Evolutionary conservation across 2,888 invertebrate species (phyloP).

Genomic region (Aleiodes alternator): DNA sequence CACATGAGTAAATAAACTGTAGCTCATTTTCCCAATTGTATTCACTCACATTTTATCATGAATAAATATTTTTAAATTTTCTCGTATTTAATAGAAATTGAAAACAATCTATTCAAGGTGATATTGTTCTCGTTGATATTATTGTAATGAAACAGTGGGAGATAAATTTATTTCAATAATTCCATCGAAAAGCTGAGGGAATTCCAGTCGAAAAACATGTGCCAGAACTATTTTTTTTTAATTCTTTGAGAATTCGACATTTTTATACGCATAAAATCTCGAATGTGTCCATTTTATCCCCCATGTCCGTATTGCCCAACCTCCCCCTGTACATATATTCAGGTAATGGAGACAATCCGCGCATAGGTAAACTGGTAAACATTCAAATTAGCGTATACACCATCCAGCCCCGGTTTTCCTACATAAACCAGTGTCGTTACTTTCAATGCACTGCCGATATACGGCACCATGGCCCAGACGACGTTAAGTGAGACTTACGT

Average conservation of each 20-base stretch:
- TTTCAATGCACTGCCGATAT: conserved; percentile 55
- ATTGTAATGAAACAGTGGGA: no score
- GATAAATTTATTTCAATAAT: no score
- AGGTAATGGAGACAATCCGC: neutral
- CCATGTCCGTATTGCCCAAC: no score
- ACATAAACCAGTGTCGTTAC: conserved; percentile 53
- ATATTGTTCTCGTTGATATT: neutral
- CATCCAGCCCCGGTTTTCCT: conserved; percentile 48
- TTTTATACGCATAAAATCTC: no score
- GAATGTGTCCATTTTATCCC: no score
- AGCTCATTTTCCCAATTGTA: conserved; percentile 25
- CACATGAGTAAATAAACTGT: conserved; percentile 68
- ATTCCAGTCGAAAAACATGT: no score
- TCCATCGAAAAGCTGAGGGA: no score
- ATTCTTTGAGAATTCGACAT: no score
- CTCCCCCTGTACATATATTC: neutral
- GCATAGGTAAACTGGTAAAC: conserved; percentile 47
- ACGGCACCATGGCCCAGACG: conserved; percentile 43
- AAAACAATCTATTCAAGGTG: neutral
- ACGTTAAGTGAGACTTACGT: conserved; percentile 57
- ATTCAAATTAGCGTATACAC: conserved; percentile 55
- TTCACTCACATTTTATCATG: neutral
- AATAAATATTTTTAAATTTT: neutral
- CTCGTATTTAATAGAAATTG: neutral
- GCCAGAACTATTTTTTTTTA: no score